These are phyloP conservation scores for Melanerpes aurifrons DNA, from an alignment of 2,113 vertebrate genomes.

Conservation along the genomic window DNA sequence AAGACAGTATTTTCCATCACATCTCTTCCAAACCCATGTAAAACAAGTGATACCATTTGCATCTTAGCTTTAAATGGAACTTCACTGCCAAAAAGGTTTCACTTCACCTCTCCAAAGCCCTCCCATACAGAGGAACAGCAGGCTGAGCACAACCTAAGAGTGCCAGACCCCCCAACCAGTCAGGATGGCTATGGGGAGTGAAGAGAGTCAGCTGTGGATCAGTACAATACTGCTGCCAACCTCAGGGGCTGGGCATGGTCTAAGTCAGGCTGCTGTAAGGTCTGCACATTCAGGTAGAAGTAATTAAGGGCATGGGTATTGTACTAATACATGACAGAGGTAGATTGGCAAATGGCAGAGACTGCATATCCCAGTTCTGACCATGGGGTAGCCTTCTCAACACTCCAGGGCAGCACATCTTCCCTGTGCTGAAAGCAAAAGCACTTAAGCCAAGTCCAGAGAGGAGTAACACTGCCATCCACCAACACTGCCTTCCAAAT, in stretches of 20 bases:
- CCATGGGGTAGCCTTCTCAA: not conserved
- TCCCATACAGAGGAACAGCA: not conserved
- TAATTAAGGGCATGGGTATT: not conserved
- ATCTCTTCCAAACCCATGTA: not conserved
- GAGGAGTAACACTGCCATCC: slow-evolving; percentile 14
- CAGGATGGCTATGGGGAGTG: not conserved
- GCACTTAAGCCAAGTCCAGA: not conserved
- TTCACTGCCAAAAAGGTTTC: not conserved
- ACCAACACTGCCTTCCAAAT: not conserved
- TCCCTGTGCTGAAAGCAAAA: not conserved
- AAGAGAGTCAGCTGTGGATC: not conserved
- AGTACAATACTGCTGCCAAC: not conserved
- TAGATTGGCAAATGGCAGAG: not conserved
- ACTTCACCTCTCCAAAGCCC: not conserved
- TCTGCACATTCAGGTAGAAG: not conserved
- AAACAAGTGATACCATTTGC: not conserved
- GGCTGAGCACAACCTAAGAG: not conserved
- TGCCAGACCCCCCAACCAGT: not conserved
- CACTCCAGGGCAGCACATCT: not conserved
- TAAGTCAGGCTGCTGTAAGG: not conserved
- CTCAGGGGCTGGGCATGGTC: not conserved
- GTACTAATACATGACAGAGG: slow-evolving; percentile 20
- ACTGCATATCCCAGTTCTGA: not conserved
- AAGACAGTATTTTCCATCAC: not conserved
- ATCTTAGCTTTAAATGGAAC: not conserved